phyloP scores from a whole-genome alignment of 2,113 vertebrate species.

The Myanophis thanlyinensis region DNA sequence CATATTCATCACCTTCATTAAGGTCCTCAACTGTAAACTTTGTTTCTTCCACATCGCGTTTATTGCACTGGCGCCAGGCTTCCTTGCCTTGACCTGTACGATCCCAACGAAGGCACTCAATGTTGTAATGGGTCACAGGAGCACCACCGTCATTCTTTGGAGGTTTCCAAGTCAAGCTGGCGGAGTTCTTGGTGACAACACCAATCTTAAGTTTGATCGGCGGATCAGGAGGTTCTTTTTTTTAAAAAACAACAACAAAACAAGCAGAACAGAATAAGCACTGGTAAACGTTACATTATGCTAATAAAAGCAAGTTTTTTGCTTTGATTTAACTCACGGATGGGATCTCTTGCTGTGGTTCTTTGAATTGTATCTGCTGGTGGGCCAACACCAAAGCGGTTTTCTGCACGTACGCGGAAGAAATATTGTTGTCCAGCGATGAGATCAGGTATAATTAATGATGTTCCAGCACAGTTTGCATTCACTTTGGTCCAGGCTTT shows the following conservation, averaged over 20 bases:
- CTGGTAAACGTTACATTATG: background rate
- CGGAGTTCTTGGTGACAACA: conserved; percentile 84
- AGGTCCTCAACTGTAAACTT: conserved; percentile 93
- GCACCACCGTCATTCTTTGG: conserved; percentile 95
- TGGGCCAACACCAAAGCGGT: conserved; percentile 87
- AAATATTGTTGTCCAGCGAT: conserved; percentile 89
- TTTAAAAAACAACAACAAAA: conserved; percentile 25
- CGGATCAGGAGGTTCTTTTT: conserved; percentile 93
- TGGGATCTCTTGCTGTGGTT: conserved; percentile 89
- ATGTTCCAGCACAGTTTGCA: conserved; percentile 83
- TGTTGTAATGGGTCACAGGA: conserved; percentile 94
- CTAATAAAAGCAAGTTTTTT: conserved; percentile 26
- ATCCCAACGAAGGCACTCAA: conserved; percentile 94
- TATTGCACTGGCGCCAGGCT: conserved; percentile 92
- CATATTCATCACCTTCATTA: conserved; percentile 88
- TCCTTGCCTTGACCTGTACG: conserved; percentile 86
- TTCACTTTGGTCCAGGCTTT: conserved; percentile 99
- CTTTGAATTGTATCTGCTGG: conserved; percentile 78
- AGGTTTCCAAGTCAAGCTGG: conserved; percentile 90
- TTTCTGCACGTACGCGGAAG: conserved; percentile 93
- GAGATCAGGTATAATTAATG: conserved; percentile 88
- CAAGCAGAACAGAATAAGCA: conserved; percentile 42
- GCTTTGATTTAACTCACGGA: conserved; percentile 77
- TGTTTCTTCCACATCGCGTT: conserved; percentile 89
- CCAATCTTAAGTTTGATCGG: conserved; percentile 90